phyloP scores from a whole-genome alignment of 1,140 invertebrate species.

The Octopus bimaculoides region DNA sequence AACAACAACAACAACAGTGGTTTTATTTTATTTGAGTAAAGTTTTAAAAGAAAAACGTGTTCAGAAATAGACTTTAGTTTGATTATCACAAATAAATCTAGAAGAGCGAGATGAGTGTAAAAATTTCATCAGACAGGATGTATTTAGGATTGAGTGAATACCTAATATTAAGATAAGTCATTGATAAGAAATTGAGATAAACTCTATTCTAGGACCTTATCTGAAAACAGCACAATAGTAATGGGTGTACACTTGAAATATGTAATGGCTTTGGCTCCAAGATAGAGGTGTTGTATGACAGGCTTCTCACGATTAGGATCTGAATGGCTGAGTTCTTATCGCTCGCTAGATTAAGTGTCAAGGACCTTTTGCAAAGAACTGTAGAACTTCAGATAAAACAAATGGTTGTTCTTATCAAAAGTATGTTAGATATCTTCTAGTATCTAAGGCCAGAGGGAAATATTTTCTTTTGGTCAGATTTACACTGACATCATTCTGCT shows the following conservation, averaged over 20 bases:
- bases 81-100: too few species aligned
- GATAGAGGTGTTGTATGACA: slow-evolving; percentile 1
- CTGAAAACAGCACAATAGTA: not conserved
- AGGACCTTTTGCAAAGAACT: not conserved
- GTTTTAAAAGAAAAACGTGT: too few species aligned
- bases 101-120: too few species aligned
- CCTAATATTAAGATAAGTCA: not conserved
- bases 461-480: not conserved
- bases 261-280: not conserved
- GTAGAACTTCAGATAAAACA: not conserved
- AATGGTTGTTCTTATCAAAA: not conserved
- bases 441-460: slow-evolving; percentile 4
- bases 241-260: slow-evolving; percentile 6
- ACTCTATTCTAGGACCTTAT: slow-evolving; percentile 1
- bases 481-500: too few species aligned
- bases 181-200: not conserved
- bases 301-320: not conserved
- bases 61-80: too few species aligned
- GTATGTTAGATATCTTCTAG: not conserved
- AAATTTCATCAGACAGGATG: too few species aligned
- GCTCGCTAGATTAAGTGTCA: not conserved
- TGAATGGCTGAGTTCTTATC: not conserved
- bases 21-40: too few species aligned
- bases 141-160: too few species aligned
- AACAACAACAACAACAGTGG: not conserved